These are phyloP conservation scores for Leucopsar rothschildi DNA, from an alignment of 2,113 vertebrate species.

Conservation along the genomic window DNA sequence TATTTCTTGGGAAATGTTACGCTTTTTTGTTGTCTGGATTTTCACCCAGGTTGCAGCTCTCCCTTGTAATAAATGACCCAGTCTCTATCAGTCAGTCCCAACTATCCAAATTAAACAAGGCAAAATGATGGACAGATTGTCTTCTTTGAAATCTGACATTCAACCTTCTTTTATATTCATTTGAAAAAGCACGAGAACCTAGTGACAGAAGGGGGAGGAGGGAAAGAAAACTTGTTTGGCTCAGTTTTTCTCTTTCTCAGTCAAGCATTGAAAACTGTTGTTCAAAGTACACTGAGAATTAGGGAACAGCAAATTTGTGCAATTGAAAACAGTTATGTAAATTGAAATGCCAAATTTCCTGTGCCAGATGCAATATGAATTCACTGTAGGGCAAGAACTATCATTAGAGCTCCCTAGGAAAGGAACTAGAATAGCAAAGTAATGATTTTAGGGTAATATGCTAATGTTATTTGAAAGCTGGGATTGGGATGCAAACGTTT, in stretches of 20 bases:
- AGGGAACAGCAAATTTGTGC: conserved; percentile 39
- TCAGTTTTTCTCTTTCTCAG: conserved; percentile 4
- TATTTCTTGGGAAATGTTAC: neutral
- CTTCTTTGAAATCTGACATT: neutral
- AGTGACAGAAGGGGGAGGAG: neutral
- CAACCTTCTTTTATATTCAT: neutral
- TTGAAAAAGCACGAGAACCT: neutral
- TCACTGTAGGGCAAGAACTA: conserved; percentile 54
- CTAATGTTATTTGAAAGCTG: conserved; percentile 58
- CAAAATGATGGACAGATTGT: neutral
- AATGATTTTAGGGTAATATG: conserved; percentile 62
- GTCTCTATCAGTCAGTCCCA: neutral
- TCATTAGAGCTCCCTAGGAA: conserved; percentile 58
- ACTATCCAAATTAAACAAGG: neutral
- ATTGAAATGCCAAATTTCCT: conserved; percentile 61
- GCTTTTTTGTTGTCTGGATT: neutral
- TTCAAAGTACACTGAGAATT: conserved; percentile 28
- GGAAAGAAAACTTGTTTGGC: neutral
- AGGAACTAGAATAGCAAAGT: conserved; percentile 54
- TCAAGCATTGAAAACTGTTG: conserved; percentile 32
- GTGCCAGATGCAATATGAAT: conserved; percentile 60
- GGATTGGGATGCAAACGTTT: conserved; percentile 54
- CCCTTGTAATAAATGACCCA: neutral
- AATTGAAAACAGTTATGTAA: conserved; percentile 54
- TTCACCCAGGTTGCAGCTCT: neutral